A percentile compares a stretch with the other conserved stretches of the same genome.
Evolutionary conservation across 2,113 vertebrate genomes (phyloP).

Genomic region (Grammomys surdaster): DNA sequence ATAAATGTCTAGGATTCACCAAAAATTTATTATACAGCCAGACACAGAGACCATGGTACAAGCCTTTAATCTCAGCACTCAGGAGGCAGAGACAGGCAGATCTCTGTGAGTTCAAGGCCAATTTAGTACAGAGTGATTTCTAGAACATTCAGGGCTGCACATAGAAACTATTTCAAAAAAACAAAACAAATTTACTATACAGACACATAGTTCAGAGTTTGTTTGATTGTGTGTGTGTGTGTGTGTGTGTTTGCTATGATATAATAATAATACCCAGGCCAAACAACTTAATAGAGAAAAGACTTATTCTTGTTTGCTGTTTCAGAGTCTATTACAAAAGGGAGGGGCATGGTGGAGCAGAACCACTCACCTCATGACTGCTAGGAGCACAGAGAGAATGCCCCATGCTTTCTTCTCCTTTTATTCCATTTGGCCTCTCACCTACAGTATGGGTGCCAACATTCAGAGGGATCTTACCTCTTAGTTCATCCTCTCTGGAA

Average conservation of each 20-base stretch:
- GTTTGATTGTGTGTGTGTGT: too few species aligned
- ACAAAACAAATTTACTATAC: background rate
- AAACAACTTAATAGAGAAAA: background rate
- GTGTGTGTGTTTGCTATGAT: background rate
- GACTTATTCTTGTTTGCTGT: background rate
- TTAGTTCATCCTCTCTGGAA: background rate
- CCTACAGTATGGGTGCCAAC: background rate
- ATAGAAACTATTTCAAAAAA: background rate
- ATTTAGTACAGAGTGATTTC: background rate
- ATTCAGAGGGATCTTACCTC: background rate
- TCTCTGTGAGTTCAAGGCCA: background rate
- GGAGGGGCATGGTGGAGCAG: background rate
- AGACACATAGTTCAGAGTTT: background rate
- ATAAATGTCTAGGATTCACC: background rate
- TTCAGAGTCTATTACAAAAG: background rate
- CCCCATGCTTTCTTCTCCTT: background rate
- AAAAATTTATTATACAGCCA: background rate
- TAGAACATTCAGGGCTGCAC: background rate
- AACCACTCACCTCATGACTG: background rate
- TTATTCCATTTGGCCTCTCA: background rate
- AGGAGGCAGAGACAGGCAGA: background rate
- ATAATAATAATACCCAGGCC: background rate
- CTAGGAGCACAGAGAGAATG: background rate
- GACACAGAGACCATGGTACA: background rate
- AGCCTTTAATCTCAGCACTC: background rate